Evolutionary conservation across 2,113 vertebrate genomes (phyloP).

Genomic region (Jaculus jaculus): DNA sequence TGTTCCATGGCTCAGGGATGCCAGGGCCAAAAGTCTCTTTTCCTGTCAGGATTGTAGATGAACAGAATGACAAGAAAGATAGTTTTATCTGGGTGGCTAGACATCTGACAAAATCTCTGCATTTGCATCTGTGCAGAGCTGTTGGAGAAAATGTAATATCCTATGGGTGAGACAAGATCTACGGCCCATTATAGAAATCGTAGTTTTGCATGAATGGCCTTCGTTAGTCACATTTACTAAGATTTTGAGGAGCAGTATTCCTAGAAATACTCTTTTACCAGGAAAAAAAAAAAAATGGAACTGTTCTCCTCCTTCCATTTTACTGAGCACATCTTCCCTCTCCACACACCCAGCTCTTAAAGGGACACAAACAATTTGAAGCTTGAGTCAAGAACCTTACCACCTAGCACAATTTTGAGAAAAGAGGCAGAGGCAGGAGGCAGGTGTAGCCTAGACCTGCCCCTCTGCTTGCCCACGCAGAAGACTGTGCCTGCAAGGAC

Average conservation of each 20-base stretch:
- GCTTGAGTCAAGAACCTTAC: neutral
- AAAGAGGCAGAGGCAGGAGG: neutral
- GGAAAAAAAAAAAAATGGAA: neutral
- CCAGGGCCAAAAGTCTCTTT: neutral
- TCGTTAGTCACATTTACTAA: neutral
- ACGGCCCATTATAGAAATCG: neutral
- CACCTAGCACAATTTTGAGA: neutral
- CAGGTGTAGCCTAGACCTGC: neutral
- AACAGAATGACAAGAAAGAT: slow-evolving; percentile 2
- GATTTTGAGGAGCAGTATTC: slow-evolving; percentile 34
- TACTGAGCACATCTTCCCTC: neutral
- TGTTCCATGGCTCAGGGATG: neutral
- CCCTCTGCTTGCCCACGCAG: neutral
- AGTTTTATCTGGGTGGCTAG: slow-evolving; percentile 16
- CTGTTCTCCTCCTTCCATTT: neutral
- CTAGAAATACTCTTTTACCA: slow-evolving; percentile 22
- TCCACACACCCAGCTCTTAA: neutral
- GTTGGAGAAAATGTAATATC: slow-evolving; percentile 1
- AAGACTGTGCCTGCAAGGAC: neutral
- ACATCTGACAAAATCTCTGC: slow-evolving; percentile 1
- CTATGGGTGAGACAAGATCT: neutral
- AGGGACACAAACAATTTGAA: neutral
- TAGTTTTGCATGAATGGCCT: slow-evolving; percentile 12
- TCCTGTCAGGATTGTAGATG: neutral
- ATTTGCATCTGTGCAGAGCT: neutral